Base-by-base conservation (phyloP, 2,113 vertebrate genomes). In the Mormoops blainvillei region DNA sequence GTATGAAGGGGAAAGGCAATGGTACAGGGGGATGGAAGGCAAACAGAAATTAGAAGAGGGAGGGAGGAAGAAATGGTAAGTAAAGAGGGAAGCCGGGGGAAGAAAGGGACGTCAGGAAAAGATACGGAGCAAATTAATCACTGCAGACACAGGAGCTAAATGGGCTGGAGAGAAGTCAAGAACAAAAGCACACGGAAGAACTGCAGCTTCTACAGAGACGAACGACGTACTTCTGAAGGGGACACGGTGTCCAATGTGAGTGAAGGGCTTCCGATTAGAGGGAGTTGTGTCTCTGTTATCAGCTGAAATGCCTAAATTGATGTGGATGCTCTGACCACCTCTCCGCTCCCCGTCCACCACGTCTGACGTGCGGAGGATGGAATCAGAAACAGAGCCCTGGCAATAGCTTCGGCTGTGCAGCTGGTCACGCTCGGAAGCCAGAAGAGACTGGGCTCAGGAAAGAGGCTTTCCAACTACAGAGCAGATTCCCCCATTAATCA, bases 401-500 rank as follows among this genome's bases (percentile, higher is more conserved):
- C 87, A 85, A 13, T n/a, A 73, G 54, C 61, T 86, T 65, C 12
- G 14, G 85, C 71, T 26, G 85, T 24, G 71, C 97, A 97, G 92
- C 94, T 97, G 96, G 96, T 20, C 92, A 82, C 36, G 63, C 84
- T 81, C 70, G 16, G 94, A 38, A 90, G 96, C 96, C 96, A 97
- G 95, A 71, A 97, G 94, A 93, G 96, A 36, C 97, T 90, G 95
- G 96, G 94, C 96, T 96, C 71, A 15, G 94, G 94, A 82, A 87
- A 91, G 89, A 91, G 84, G 80, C 80, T 94, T 89, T 91, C 67
- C 18, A 76, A 78, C 92, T 89, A 50, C 92, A 93, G 96, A 95
- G 90, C 94, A 97, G 96, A 97, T 92, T 97, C 96, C 56, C 96
- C 97, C 97, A 98, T 97, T 96, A 95, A 95, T 96, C 95, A 97